Evolutionary conservation across 2,797 vertebrate genomes (phyloP).

Genomic region (Trachops cirrhosus): DNA sequence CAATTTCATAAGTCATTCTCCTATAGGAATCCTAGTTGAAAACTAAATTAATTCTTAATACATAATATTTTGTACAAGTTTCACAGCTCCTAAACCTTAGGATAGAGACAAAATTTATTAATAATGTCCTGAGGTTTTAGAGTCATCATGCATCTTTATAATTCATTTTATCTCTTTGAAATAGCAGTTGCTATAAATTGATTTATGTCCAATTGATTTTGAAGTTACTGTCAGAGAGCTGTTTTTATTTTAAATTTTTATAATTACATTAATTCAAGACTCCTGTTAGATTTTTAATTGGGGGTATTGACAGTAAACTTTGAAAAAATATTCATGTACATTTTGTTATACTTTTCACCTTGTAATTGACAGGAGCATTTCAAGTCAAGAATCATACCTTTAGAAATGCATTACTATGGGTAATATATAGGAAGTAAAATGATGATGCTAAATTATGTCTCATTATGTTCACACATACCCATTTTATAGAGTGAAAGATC

Average conservation of each 20-base stretch:
- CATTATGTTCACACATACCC: background rate
- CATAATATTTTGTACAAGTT: slow-evolving; percentile 49
- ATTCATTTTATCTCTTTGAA: slow-evolving; percentile 69
- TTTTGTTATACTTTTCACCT: background rate
- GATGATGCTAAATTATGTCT: background rate
- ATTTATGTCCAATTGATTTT: slow-evolving; percentile 51
- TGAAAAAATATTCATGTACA: background rate
- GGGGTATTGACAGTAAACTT: background rate
- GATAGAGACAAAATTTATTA: slow-evolving; percentile 71
- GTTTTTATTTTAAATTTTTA: slow-evolving; percentile 41
- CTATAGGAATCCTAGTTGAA: slow-evolving; percentile 49
- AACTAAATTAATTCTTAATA: slow-evolving; percentile 74
- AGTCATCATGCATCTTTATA: slow-evolving; percentile 42
- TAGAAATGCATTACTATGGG: background rate
- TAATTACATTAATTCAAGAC: slow-evolving; percentile 29
- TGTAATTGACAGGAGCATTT: background rate
- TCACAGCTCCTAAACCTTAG: slow-evolving; percentile 53
- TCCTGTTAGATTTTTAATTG: slow-evolving; percentile 2
- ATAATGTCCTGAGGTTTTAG: slow-evolving; percentile 66
- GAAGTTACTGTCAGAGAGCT: slow-evolving; percentile 9
- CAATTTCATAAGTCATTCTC: slow-evolving; percentile 54
- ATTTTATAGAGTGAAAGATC: background rate
- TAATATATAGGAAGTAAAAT: background rate
- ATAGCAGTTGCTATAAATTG: slow-evolving; percentile 55
- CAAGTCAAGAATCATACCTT: background rate